Evolutionary conservation across 2,797 vertebrate genomes (phyloP).

Genomic region (Rhinichthys osculus): DNA sequence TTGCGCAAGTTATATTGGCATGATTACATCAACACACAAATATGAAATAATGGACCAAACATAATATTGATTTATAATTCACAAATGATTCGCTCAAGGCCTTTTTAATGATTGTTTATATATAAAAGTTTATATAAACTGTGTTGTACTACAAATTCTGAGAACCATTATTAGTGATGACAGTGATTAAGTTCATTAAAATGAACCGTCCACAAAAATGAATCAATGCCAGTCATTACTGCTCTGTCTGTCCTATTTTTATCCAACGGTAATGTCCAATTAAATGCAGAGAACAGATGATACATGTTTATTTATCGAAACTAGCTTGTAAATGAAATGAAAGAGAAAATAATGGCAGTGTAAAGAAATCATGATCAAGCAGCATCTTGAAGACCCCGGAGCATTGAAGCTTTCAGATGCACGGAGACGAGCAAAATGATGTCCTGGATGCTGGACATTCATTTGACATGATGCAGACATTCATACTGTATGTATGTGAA

Average conservation of each 20-base stretch:
- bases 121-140: background rate
- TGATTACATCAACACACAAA: background rate
- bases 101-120: too few species aligned
- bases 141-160: background rate
- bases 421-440: background rate
- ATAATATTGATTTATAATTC: background rate
- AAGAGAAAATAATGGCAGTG: constrained; percentile 25
- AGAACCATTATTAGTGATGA: background rate
- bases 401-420: constrained; percentile 1
- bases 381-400: constrained; percentile 46
- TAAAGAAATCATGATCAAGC: constrained; percentile 47
- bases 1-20: background rate
- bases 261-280: constrained; percentile 48
- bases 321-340: constrained; percentile 65
- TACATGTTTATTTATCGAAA: constrained; percentile 74
- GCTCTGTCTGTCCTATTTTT: constrained; percentile 27
- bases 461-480: constrained; percentile 5
- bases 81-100: too few species aligned
- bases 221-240: background rate
- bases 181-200: background rate
- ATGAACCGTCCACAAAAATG: background rate
- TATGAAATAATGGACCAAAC: background rate
- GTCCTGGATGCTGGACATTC: background rate
- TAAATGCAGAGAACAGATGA: constrained; percentile 54
- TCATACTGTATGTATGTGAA: background rate